Evolutionary conservation across 2,888 invertebrate genomes (phyloP).

Genomic region (Kryphioiulus occultus): DNA sequence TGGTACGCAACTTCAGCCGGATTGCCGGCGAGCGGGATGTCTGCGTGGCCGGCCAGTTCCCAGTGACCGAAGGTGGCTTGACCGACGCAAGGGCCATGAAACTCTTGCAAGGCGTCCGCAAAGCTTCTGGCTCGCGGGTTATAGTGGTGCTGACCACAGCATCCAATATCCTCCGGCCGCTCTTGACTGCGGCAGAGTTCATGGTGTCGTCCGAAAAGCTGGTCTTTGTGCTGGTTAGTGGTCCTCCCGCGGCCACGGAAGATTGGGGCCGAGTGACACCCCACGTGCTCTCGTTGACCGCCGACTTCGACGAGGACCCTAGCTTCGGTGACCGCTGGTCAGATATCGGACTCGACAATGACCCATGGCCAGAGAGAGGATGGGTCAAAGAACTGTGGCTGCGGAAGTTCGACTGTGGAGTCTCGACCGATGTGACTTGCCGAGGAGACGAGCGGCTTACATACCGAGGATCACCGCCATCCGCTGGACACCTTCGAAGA

Average conservation of each 20-base stretch:
- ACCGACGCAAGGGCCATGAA: not conserved
- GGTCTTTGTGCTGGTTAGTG: constrained; percentile 60
- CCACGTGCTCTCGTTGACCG: constrained; percentile 57
- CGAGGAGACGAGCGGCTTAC: constrained; percentile 58
- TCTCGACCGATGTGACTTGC: constrained; percentile 59
- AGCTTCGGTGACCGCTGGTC: constrained; percentile 60
- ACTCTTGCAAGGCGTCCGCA: not conserved
- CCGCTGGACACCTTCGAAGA: constrained; percentile 61
- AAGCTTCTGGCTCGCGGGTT: constrained; percentile 51
- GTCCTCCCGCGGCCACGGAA: constrained; percentile 59
- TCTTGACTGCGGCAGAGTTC: constrained; percentile 60
- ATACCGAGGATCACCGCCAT: constrained; percentile 58
- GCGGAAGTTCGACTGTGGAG: constrained; percentile 60
- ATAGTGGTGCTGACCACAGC: constrained; percentile 61
- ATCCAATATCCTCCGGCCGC: constrained; percentile 58
- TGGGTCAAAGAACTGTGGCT: constrained; percentile 64
- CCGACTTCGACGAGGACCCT: constrained; percentile 57
- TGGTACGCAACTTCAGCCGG: constrained; percentile 54
- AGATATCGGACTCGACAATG: constrained; percentile 59
- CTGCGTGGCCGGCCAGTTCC: constrained; percentile 57
- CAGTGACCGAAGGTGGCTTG: constrained; percentile 39
- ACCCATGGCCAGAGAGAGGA: constrained; percentile 61
- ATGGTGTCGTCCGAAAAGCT: constrained; percentile 57
- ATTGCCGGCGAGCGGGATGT: constrained; percentile 55
- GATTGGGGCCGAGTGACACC: constrained; percentile 57